A percentile compares a stretch with the other conserved stretches of the same genome.
These are phyloP conservation scores for Anthoscopus minutus DNA, from an alignment of 2,113 vertebrate species.

Conservation along the genomic window DNA sequence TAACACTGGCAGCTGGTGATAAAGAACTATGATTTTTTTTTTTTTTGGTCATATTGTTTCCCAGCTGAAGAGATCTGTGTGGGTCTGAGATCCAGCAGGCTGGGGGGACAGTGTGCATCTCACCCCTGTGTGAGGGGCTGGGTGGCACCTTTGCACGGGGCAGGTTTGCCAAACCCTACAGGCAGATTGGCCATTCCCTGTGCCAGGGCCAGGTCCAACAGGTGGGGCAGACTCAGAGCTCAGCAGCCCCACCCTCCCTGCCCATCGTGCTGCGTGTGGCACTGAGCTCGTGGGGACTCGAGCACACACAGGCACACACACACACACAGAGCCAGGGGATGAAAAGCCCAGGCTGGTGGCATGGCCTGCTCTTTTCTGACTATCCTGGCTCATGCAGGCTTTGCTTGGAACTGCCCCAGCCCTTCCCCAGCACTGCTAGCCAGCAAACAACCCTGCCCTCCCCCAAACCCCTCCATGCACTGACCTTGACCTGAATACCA, in stretches of 20 bases:
- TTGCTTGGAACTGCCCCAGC: background rate
- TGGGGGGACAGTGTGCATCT: fast-evolving
- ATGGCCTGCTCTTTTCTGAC: background rate
- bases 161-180: background rate
- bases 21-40: background rate
- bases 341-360: no score
- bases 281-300: fast-evolving
- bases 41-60: background rate
- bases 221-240: background rate
- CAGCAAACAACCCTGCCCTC: background rate
- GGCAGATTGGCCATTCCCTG: background rate
- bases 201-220: fast-evolving
- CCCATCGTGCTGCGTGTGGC: fast-evolving
- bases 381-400: fast-evolving
- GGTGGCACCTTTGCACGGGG: background rate
- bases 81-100: background rate
- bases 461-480: fast-evolving
- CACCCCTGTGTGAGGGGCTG: fast-evolving
- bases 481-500: conserved; percentile 35
- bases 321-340: background rate
- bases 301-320: fast-evolving
- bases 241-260: background rate
- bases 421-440: fast-evolving
- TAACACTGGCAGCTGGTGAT: background rate
- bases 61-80: background rate